These are phyloP conservation scores for Anguilla megastoma DNA, from an alignment of 2,797 vertebrate species.

Conservation along the genomic window DNA sequence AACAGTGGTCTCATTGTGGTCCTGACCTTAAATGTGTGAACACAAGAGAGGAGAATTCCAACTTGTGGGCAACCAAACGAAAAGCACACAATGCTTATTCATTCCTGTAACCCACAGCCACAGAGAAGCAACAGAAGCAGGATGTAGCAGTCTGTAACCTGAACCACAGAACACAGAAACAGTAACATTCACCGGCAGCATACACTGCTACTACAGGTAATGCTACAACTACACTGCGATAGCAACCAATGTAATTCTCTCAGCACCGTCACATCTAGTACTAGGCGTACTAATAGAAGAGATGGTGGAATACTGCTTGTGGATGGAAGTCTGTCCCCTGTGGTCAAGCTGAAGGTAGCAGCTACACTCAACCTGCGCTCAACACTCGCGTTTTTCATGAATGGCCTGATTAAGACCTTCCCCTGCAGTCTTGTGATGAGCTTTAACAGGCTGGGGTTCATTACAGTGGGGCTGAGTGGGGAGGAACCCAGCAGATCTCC, in stretches of 20 bases:
- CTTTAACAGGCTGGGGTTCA: constrained; percentile 78
- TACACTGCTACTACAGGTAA: background rate
- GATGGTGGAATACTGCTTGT: background rate
- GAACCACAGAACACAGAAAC: background rate
- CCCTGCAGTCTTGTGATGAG: constrained; percentile 44
- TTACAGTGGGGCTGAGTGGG: constrained; percentile 70
- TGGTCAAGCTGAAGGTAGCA: constrained; percentile 1
- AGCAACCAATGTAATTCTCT: background rate
- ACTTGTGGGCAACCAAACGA: constrained; percentile 9
- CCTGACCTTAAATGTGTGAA: background rate
- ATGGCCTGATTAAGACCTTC: constrained; percentile 51
- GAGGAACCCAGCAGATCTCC: constrained; percentile 69
- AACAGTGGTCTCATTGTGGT: constrained; percentile 16
- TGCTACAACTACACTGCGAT: background rate
- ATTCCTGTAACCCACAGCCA: constrained; percentile 11
- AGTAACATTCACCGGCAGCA: background rate
- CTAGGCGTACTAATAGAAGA: background rate
- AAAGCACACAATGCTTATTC: constrained; percentile 7
- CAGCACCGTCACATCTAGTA: background rate
- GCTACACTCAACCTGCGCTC: background rate
- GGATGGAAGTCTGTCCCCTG: background rate
- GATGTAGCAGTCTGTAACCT: background rate
- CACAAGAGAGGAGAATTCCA: constrained; percentile 16
- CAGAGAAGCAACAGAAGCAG: background rate
- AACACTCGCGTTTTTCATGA: background rate